Percentiles rank a stretch among this genome's conserved stretches.
phyloP scores from a whole-genome alignment of 1,140 invertebrate species.

The Brachystomella parvula region DNA sequence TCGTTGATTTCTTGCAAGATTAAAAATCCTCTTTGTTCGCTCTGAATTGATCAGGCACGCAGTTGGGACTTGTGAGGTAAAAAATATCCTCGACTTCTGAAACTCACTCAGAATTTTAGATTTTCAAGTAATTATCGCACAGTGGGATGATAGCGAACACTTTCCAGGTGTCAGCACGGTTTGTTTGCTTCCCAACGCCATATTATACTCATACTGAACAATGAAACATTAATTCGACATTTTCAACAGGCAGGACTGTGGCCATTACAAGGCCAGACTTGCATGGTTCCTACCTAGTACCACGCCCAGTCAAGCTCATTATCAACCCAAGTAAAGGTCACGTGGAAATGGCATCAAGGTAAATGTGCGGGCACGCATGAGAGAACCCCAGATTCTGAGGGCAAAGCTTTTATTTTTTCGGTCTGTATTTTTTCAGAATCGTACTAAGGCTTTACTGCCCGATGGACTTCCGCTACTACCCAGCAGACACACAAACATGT shows the following conservation, averaged over 20 bases:
- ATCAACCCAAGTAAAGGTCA: background rate
- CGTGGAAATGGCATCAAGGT: background rate
- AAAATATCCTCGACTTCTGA: too few relatives aligned
- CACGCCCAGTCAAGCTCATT: background rate
- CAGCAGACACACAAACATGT: conserved; percentile 7
- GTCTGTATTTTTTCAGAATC: background rate
- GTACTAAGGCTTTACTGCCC: conserved; percentile 9
- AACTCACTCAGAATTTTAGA: too few relatives aligned
- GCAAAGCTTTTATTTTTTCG: background rate
- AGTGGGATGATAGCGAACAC: too few relatives aligned
- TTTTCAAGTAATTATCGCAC: too few relatives aligned
- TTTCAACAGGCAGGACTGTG: background rate
- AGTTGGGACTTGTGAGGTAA: too few relatives aligned
- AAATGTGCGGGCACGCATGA: background rate
- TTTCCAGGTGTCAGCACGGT: too few relatives aligned
- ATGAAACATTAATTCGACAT: background rate
- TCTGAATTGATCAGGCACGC: too few relatives aligned
- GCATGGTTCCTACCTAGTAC: background rate
- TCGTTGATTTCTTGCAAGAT: too few relatives aligned
- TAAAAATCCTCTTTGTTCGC: too few relatives aligned
- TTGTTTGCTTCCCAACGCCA: too few relatives aligned
- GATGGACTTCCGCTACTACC: background rate
- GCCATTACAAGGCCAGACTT: background rate
- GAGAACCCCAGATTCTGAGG: background rate
- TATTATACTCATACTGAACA: too few relatives aligned